These are phyloP conservation scores for Vidua macroura DNA, from an alignment of 2,113 vertebrate genomes.

Conservation along the genomic window DNA sequence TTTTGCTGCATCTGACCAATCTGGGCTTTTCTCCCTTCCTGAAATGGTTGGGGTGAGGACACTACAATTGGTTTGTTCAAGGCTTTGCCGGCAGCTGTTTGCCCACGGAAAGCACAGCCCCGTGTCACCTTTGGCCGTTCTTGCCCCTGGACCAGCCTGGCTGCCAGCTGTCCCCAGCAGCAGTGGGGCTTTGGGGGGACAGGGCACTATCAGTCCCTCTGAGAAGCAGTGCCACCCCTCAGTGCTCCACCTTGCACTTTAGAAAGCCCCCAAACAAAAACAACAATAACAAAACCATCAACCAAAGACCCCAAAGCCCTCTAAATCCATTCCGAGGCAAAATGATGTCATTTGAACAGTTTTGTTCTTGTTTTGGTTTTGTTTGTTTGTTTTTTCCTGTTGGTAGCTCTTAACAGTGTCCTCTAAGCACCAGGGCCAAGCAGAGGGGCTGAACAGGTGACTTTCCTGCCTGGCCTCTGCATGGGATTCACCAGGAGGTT, in stretches of 20 bases:
- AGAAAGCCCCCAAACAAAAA: not conserved
- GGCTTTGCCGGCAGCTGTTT: not conserved
- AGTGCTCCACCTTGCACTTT: not conserved
- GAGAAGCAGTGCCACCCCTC: not conserved
- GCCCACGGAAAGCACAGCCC: not conserved
- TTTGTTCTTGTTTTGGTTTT: not conserved
- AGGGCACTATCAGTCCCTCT: accelerated
- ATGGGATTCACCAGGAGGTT: not conserved
- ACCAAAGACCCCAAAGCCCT: not conserved
- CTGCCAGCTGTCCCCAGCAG: accelerated
- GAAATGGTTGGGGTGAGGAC: not conserved
- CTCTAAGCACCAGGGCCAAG: no score
- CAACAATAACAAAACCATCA: not conserved
- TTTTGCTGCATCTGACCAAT: not conserved
- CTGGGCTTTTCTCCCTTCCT: not conserved
- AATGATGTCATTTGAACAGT: not conserved
- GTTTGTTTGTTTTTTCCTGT: not conserved
- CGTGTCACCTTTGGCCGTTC: not conserved
- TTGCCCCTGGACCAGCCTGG: not conserved
- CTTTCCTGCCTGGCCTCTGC: not conserved
- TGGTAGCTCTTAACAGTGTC: no score
- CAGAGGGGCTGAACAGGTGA: accelerated
- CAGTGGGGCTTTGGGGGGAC: accelerated
- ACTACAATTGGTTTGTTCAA: accelerated
- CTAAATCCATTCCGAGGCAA: not conserved